Percentiles rank a stretch among this genome's conserved stretches.
Evolutionary conservation across 2,113 vertebrate genomes (phyloP).

Genomic region (Geococcyx californianus): DNA sequence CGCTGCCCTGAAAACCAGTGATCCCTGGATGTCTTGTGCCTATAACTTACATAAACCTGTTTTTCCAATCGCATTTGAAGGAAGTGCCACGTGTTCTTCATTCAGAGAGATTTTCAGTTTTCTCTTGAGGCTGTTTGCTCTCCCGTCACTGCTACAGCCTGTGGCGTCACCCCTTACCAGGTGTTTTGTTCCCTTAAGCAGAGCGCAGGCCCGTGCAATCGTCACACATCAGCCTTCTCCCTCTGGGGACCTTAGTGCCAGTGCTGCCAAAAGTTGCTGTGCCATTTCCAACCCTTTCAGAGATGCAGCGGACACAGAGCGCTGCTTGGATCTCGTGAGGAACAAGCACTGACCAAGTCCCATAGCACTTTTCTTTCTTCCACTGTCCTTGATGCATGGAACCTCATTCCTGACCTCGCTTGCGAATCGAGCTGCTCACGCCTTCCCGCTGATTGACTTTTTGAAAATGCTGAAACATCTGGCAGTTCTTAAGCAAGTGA

Average conservation of each 20-base stretch:
- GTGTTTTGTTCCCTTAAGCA: neutral
- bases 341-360: too few relatives aligned
- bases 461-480: too few relatives aligned
- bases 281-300: neutral
- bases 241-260: neutral
- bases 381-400: neutral
- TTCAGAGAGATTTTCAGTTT: neutral
- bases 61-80: neutral
- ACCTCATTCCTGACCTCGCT: neutral
- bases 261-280: neutral
- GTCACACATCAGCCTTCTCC: neutral
- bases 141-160: too few relatives aligned
- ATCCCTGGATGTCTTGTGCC: neutral
- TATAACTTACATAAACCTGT: neutral
- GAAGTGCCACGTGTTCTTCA: accelerated
- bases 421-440: neutral
- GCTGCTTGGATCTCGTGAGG: neutral
- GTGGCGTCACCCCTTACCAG: neutral
- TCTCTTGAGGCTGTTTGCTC: neutral
- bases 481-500: neutral
- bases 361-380: neutral
- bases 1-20: neutral
- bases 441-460: too few relatives aligned
- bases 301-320: neutral
- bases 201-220: neutral